Evolutionary conservation across 1,140 invertebrate genomes (phyloP).

Genomic region (Hylyphantes graminicola): DNA sequence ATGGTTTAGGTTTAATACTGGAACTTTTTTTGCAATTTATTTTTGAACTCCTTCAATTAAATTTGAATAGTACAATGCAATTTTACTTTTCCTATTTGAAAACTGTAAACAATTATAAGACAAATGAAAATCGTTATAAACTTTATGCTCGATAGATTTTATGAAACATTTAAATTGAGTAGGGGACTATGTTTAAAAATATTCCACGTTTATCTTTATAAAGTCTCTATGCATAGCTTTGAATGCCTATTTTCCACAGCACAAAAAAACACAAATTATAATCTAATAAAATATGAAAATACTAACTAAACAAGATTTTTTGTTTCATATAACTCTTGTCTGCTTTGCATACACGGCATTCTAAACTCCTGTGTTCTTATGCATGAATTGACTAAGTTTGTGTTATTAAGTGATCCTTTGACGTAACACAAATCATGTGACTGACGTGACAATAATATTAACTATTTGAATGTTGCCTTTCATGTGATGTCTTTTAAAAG

Average conservation of each 20-base stretch:
- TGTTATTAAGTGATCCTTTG: too few relatives aligned
- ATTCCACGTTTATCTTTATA: background rate
- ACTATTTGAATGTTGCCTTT: slow-evolving; percentile 31
- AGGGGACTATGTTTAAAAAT: background rate
- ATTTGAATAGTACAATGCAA: too few relatives aligned
- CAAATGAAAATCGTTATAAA: too few relatives aligned
- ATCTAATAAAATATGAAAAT: background rate
- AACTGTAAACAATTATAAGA: too few relatives aligned
- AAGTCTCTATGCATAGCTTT: background rate
- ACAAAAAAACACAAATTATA: too few relatives aligned
- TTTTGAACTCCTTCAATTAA: too few relatives aligned
- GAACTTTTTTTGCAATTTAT: background rate
- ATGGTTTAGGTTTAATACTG: background rate
- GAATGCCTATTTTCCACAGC: background rate
- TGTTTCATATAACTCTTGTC: background rate
- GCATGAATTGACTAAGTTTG: too few relatives aligned
- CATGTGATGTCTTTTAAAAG: slow-evolving; percentile 29
- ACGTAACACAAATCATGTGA: too few relatives aligned
- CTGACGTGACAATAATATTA: background rate
- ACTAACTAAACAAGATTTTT: background rate
- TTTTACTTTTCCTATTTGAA: too few relatives aligned
- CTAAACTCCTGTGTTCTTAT: too few relatives aligned
- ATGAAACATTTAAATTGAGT: background rate
- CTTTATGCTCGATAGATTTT: background rate
- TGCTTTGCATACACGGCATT: background rate